Base-by-base conservation (phyloP, 2,888 invertebrate genomes). In the Trichopria drosophilae region DNA sequence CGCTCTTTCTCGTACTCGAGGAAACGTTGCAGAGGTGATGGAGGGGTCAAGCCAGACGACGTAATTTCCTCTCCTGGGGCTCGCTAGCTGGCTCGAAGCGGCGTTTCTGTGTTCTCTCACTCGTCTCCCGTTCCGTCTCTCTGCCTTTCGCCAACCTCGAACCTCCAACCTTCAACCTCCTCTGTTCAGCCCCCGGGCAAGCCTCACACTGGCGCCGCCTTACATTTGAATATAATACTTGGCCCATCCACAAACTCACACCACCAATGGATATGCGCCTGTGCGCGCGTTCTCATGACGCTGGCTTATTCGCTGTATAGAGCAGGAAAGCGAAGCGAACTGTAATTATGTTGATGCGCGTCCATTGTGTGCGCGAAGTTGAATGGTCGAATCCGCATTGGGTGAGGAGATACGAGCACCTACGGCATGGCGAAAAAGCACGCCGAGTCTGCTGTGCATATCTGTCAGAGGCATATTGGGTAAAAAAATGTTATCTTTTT, bases 301-400 rank as follows among this genome's bases (percentile, higher is more conserved):
- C 49, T 46, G 41, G 45, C 49, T 54, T 49, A 49, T n/a, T n/a
- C n/a, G n/a, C n/a, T n/a, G n/a, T n/a, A 29, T 12, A 20, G 40
- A 29, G 34, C 24, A 61, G 58, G 61, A 59, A 61, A 66, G 66
- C 65, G 66, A 66, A 68, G 66, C 67, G 67, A 68, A 67, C 71
- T 73, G 72, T 72, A 75, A 74, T 73, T 74, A 73, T 73, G 72
- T 69, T 72, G 73, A 74, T 73, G 71, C 69, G 67, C 65, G 61
- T 61, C 63, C 9, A 26, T 12, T 72, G 73, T 70, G 62, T 59
- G 64, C 60, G 59, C 61, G 63, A 60, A 61, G 60, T 63, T 55
- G 58, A 53, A 62, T 57, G 60, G 55, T 51, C 60, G 61, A 63
- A 65, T 66, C 65, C 61, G n/a, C n/a, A n/a, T n/a, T 66, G 66